A percentile compares a stretch with the other conserved stretches of the same genome.
Evolutionary conservation across 2,113 vertebrate genomes (phyloP).

Genomic region (Mastomys coucha): DNA sequence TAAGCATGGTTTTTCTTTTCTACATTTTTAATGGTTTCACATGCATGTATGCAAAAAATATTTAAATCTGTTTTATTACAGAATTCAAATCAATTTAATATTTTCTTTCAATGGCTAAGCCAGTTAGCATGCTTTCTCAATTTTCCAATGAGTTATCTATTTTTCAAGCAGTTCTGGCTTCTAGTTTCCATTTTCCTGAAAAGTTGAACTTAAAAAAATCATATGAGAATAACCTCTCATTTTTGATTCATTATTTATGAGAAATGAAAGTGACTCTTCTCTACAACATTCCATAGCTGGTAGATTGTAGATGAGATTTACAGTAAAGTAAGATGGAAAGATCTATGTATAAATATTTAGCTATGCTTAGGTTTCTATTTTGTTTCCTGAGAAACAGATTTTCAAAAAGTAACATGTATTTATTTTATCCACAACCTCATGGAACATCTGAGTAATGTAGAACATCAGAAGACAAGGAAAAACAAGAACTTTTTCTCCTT

Average conservation of each 20-base stretch:
- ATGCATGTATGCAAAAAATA: neutral
- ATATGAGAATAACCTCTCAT: neutral
- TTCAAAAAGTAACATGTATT: neutral
- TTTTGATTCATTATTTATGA: constrained; percentile 13
- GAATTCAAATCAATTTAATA: constrained; percentile 41
- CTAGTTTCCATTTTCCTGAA: neutral
- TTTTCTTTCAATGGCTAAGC: constrained; percentile 35
- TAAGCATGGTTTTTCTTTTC: neutral
- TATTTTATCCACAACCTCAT: neutral
- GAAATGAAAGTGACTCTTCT: neutral
- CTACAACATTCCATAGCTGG: neutral
- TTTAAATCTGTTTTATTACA: constrained; percentile 60
- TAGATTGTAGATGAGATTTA: neutral
- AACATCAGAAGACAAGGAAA: constrained; percentile 33
- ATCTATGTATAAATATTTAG: neutral
- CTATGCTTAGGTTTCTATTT: neutral
- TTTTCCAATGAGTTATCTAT: neutral
- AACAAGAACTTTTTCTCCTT: neutral
- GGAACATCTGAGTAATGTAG: neutral
- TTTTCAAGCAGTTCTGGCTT: constrained; percentile 46
- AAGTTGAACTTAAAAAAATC: neutral
- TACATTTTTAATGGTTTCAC: constrained; percentile 40
- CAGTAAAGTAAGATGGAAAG: neutral
- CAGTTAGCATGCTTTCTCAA: neutral
- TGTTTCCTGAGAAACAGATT: neutral